Evolutionary conservation across 2,113 vertebrate genomes (phyloP).

Genomic region (Ictalurus furcatus): DNA sequence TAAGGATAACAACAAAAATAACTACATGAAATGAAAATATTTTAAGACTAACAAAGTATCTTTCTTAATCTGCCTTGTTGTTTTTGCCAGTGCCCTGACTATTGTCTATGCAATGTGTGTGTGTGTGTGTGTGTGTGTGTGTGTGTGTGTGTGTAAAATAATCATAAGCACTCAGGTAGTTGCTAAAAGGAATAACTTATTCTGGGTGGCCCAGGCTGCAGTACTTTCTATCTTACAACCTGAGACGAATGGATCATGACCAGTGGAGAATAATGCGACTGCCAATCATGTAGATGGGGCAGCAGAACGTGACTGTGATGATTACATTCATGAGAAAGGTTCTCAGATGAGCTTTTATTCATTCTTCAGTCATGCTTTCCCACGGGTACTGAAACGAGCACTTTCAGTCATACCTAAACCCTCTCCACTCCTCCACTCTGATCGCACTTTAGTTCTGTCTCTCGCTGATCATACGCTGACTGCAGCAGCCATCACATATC

Average conservation of each 20-base stretch:
- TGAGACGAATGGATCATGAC: conserved; percentile 15
- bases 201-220: conserved; percentile 1
- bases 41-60: not conserved
- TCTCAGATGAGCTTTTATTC: conserved; percentile 23
- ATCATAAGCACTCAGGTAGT: not conserved
- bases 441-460: conserved; percentile 15
- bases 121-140: not conserved
- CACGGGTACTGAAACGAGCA: conserved; percentile 6
- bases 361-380: conserved; percentile 15
- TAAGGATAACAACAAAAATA: not conserved
- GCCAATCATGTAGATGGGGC: conserved; percentile 16
- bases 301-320: conserved; percentile 4
- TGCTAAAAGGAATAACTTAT: not conserved
- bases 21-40: not conserved
- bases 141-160: not conserved
- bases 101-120: not conserved
- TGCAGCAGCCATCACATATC: conserved; percentile 6
- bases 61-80: not conserved
- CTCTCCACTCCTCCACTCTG: conserved; percentile 11
- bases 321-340: conserved; percentile 31
- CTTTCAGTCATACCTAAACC: not conserved
- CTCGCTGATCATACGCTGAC: not conserved
- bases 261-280: not conserved
- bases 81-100: not conserved
- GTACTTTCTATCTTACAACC: not conserved